Conservation (phyloP, 2,888 invertebrate species). For the Melinaea marsaeus region DNA sequence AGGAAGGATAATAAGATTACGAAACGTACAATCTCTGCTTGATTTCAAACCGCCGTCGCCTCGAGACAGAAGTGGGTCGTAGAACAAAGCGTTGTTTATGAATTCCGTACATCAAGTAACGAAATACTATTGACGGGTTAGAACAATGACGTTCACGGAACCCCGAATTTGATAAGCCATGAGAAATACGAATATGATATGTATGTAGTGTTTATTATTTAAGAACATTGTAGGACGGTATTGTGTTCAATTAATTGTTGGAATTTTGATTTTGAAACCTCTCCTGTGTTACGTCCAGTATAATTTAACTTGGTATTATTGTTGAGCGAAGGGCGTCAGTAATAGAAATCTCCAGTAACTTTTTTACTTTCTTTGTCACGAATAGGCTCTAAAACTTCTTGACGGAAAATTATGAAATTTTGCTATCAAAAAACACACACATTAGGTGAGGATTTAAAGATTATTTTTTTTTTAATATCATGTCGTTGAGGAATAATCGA, state of each 20-base stretch:
- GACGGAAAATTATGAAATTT: too few species aligned
- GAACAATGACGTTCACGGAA: constrained; percentile 66
- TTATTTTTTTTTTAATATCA: too few species aligned
- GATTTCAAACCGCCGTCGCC: constrained; percentile 6
- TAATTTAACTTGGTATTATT: too few species aligned
- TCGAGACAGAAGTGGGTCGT: constrained; percentile 45
- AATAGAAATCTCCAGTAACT: too few species aligned
- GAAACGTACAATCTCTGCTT: background rate
- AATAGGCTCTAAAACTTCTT: too few species aligned
- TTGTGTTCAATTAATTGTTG: background rate
- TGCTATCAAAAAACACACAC: too few species aligned
- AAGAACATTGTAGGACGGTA: background rate
- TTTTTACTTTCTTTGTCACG: too few species aligned
- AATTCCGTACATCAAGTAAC: constrained; percentile 44
- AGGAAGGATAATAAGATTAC: background rate
- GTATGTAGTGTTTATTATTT: background rate
- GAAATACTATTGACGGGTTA: constrained; percentile 48
- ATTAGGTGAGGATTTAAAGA: too few species aligned
- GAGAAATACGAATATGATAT: constrained; percentile 52
- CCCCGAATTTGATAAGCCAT: constrained; percentile 68
- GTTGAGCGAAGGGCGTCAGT: too few species aligned
- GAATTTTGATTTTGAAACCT: background rate
- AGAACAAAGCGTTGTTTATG: constrained; percentile 52
- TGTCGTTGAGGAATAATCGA: too few species aligned
- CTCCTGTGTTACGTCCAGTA: too few species aligned